A percentile compares a stretch with the other conserved stretches of the same genome.
Evolutionary conservation across 2,888 invertebrate species (phyloP).

Genomic region (Platerodrilus igneus): DNA sequence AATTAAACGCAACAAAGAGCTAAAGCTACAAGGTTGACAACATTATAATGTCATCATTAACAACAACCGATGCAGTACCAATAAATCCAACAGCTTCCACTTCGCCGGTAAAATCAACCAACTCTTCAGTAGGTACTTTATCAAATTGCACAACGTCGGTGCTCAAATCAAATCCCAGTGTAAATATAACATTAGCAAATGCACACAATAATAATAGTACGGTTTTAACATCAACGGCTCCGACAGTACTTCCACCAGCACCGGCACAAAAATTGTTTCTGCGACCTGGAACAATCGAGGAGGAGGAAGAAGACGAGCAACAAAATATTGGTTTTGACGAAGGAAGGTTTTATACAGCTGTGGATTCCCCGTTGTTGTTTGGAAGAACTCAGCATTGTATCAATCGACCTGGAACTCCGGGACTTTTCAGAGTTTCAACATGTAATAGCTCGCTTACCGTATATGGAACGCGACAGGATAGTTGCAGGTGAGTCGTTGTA

Average conservation of each 20-base stretch:
- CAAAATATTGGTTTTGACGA: conserved; percentile 11
- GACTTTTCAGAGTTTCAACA: conserved; percentile 29
- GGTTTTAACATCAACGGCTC: background rate
- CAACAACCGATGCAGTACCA: too few species aligned
- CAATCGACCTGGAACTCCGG: conserved; percentile 16
- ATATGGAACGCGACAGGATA: conserved; percentile 24
- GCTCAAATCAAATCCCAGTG: background rate
- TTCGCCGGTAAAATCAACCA: too few species aligned
- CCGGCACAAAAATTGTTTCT: conserved; percentile 27
- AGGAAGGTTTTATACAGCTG: conserved; percentile 19
- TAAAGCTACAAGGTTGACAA: too few species aligned
- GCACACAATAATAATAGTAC: background rate
- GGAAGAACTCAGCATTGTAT: conserved; percentile 21
- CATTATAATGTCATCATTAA: too few species aligned
- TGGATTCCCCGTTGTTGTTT: conserved; percentile 29
- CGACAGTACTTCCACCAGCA: conserved; percentile 15
- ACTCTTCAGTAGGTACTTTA: too few species aligned
- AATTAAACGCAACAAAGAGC: too few species aligned
- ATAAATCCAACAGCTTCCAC: too few species aligned
- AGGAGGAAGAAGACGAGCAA: conserved; percentile 28
- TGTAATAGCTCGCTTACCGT: conserved; percentile 30
- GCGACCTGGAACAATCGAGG: conserved; percentile 30
- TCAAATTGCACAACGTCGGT: background rate
- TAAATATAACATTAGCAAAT: conserved; percentile 7
- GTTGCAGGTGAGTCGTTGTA: conserved; percentile 20